Percentiles rank a stretch among this genome's conserved stretches.
These are phyloP conservation scores for Catharus ustulatus DNA, from an alignment of 2,797 vertebrate species.

Conservation along the genomic window DNA sequence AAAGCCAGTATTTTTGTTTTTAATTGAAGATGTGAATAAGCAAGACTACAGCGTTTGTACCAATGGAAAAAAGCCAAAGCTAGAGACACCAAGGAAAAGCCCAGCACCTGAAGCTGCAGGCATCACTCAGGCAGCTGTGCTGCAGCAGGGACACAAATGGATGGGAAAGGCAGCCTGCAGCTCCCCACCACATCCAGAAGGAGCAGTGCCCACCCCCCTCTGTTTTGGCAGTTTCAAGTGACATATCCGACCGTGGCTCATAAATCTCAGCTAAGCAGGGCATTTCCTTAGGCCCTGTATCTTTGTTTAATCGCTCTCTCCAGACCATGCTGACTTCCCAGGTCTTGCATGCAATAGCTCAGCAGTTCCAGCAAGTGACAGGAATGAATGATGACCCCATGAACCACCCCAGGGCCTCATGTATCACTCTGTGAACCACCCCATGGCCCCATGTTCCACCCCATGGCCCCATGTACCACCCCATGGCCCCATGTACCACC, in stretches of 20 bases:
- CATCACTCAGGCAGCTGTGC: fast-evolving
- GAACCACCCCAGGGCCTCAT: too few species aligned
- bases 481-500: not conserved
- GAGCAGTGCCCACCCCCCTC: not conserved
- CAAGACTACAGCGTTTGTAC: not conserved
- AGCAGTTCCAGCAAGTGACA: slow-evolving; percentile 3
- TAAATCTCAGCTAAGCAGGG: slow-evolving; percentile 49
- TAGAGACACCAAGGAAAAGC: not conserved
- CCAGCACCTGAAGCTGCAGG: not conserved
- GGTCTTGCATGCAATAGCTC: not conserved
- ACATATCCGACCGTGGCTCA: not conserved
- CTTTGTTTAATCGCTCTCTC: slow-evolving; percentile 32
- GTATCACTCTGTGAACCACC: not conserved
- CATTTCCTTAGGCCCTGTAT: not conserved
- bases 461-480: too few species aligned
- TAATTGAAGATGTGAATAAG: not conserved
- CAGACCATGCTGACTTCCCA: not conserved
- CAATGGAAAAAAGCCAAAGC: not conserved
- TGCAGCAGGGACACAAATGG: not conserved
- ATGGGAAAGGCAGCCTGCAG: not conserved
- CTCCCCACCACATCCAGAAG: not conserved
- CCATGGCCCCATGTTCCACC: fast-evolving
- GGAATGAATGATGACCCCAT: fast-evolving
- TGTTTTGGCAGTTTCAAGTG: not conserved
- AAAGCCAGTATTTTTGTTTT: not conserved